These are phyloP conservation scores for Neomorphus geoffroyi DNA, from an alignment of 2,797 vertebrate species.

Conservation along the genomic window DNA sequence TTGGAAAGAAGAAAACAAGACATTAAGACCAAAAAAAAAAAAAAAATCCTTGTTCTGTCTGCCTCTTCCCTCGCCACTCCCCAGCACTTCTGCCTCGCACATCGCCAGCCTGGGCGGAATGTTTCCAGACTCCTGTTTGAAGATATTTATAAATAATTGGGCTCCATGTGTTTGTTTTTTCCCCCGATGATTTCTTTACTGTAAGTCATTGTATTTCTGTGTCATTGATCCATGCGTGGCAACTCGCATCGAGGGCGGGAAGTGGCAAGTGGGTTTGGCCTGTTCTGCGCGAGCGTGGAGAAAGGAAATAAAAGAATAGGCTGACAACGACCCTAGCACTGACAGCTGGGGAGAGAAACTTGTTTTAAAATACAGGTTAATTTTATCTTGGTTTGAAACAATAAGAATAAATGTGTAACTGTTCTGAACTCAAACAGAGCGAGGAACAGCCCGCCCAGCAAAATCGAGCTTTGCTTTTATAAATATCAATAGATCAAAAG, in stretches of 20 bases:
- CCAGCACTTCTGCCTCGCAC: not conserved
- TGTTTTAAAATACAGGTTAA: not conserved
- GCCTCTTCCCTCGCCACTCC: conserved; percentile 31
- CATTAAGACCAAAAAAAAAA: not conserved
- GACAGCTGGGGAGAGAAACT: not conserved
- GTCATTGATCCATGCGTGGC: not conserved
- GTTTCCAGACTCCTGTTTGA: conserved; percentile 49
- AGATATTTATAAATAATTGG: conserved; percentile 52
- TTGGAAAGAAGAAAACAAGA: conserved; percentile 19
- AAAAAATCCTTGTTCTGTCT: not conserved
- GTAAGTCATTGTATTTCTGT: conserved; percentile 24
- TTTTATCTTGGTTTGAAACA: not conserved
- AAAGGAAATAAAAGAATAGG: conserved; percentile 22
- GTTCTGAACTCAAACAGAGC: not conserved
- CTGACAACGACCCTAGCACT: not conserved
- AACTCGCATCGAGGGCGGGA: not conserved
- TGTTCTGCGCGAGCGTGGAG: not conserved
- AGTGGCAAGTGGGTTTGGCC: not conserved
- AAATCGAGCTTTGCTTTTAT: not conserved
- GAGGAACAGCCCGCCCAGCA: not conserved
- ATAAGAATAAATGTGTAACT: not conserved
- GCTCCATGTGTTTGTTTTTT: not conserved
- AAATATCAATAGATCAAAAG: not conserved
- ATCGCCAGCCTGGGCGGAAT: not conserved
- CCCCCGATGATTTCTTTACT: conserved; percentile 2